Evolutionary conservation across 2,888 invertebrate genomes (phyloP).

Genomic region (Pollenia labialis): DNA sequence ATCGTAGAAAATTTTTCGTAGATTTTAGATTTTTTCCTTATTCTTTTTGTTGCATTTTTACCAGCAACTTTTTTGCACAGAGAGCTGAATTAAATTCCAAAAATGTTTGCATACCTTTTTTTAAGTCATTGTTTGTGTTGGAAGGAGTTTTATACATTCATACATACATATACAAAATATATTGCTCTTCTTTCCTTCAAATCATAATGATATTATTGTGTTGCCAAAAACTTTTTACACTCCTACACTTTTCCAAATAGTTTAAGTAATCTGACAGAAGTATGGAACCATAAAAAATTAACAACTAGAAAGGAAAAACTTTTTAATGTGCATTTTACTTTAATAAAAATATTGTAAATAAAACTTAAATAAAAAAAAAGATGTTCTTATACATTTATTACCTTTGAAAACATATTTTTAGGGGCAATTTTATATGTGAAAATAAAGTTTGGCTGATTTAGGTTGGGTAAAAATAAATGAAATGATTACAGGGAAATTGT

Average conservation of each 20-base stretch:
- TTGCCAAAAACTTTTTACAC: slow-evolving; percentile 69
- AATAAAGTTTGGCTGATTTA: slow-evolving; percentile 63
- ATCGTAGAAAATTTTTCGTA: slow-evolving; percentile 48
- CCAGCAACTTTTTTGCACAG: slow-evolving; percentile 24
- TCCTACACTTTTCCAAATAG: neutral
- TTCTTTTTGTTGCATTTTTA: slow-evolving; percentile 3
- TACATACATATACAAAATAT: too few species aligned
- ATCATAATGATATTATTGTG: slow-evolving; percentile 73
- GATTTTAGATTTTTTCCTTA: neutral
- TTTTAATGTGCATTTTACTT: slow-evolving; percentile 70
- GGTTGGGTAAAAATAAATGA: slow-evolving; percentile 62
- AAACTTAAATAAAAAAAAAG: slow-evolving; percentile 12
- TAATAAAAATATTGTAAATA: slow-evolving; percentile 6
- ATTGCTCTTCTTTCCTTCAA: slow-evolving; percentile 37
- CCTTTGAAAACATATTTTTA: slow-evolving; percentile 63
- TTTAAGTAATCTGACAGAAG: slow-evolving; percentile 38
- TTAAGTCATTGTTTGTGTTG: slow-evolving; percentile 51
- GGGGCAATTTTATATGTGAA: slow-evolving; percentile 46
- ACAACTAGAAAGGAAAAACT: slow-evolving; percentile 46
- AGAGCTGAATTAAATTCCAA: slow-evolving; percentile 57
- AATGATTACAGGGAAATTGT: slow-evolving; percentile 65
- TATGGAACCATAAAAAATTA: slow-evolving; percentile 5
- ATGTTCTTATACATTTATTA: slow-evolving; percentile 44
- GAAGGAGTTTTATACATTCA: neutral
- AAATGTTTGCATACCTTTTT: slow-evolving; percentile 62